Conservation (phyloP, 2,797 vertebrate genomes). For the Stomatorhinus walkeri region DNA sequence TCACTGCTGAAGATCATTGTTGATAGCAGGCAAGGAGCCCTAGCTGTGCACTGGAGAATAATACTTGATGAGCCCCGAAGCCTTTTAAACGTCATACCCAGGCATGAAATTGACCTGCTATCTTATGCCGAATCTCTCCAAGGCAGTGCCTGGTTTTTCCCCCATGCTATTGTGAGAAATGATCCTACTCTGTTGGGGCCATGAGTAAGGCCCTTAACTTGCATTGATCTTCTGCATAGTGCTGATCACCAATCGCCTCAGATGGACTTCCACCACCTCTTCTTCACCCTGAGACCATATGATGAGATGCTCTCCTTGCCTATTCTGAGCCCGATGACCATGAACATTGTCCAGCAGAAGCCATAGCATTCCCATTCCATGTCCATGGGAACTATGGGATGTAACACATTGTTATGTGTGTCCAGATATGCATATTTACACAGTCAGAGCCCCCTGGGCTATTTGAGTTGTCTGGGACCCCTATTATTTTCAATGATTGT, state of each 20-base stretch:
- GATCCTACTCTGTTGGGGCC: background rate
- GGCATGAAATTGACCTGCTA: background rate
- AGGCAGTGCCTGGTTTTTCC: background rate
- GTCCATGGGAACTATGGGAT: background rate
- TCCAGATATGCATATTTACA: background rate
- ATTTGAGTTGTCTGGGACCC: background rate
- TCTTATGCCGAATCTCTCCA: background rate
- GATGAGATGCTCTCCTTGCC: background rate
- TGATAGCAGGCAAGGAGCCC: background rate
- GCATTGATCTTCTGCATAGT: background rate
- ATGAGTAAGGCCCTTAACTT: background rate
- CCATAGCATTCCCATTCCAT: background rate
- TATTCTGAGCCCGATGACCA: slow-evolving; percentile 43
- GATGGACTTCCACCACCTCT: background rate
- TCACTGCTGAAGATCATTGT: background rate
- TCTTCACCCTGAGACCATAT: background rate
- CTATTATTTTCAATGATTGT: background rate
- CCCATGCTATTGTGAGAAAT: background rate
- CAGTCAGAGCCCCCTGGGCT: background rate
- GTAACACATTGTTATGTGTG: background rate
- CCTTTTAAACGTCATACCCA: background rate
- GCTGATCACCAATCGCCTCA: background rate
- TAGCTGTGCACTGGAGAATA: background rate
- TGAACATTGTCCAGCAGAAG: slow-evolving; percentile 45
- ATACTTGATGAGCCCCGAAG: background rate